Percentiles rank a stretch among this genome's conserved stretches.
Evolutionary conservation across 1,140 invertebrate genomes (phyloP).

Genomic region (Antheraea mylitta): DNA sequence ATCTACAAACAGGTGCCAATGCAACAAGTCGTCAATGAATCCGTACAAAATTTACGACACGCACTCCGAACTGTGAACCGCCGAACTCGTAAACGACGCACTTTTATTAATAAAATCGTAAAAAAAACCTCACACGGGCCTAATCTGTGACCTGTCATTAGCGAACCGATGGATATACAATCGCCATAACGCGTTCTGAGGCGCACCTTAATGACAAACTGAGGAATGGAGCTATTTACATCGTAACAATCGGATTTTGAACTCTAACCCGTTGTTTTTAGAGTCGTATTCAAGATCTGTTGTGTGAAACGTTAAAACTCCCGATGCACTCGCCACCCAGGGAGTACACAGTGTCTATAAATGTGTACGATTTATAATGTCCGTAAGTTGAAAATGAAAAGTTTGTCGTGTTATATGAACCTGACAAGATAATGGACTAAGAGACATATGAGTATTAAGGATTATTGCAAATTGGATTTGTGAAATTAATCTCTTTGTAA

Average conservation of each 20-base stretch:
- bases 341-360: slow-evolving; percentile 49
- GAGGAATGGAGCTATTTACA: slow-evolving; percentile 1
- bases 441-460: slow-evolving; percentile 6
- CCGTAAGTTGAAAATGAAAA: slow-evolving; percentile 58
- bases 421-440: slow-evolving; percentile 9
- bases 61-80: neutral
- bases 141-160: slow-evolving; percentile 45
- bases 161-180: slow-evolving; percentile 52
- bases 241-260: no score
- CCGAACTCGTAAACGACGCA: neutral
- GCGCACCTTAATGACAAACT: slow-evolving; percentile 25
- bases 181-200: slow-evolving; percentile 47
- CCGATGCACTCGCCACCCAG: slow-evolving; percentile 42
- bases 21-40: neutral
- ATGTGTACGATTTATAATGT: slow-evolving; percentile 58
- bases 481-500: neutral
- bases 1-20: neutral
- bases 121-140: slow-evolving; percentile 9
- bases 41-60: slow-evolving; percentile 2
- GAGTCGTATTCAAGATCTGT: neutral
- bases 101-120: slow-evolving; percentile 9
- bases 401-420: slow-evolving; percentile 29
- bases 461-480: slow-evolving; percentile 3
- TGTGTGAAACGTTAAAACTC: neutral
- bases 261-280: neutral